phyloP scores from a whole-genome alignment of 2,888 invertebrate species.

The Oscheius sp. region DNA sequence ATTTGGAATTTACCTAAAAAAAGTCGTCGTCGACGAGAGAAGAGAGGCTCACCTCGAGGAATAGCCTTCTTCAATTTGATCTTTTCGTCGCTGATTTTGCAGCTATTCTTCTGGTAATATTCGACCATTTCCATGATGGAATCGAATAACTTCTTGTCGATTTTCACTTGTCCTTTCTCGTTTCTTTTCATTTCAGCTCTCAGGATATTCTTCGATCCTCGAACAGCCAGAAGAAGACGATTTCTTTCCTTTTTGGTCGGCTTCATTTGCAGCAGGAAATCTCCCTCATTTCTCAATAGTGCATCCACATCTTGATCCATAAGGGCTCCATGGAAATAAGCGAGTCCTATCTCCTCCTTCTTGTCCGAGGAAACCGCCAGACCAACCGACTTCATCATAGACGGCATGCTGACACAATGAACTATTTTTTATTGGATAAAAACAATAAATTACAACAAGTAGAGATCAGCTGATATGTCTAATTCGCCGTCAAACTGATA shows the following conservation, averaged over 20 bases:
- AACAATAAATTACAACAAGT: slow-evolving; percentile 1
- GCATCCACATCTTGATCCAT: slow-evolving; percentile 49
- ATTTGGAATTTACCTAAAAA: slow-evolving; percentile 59
- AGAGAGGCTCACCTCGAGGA: slow-evolving; percentile 15
- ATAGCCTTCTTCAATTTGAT: slow-evolving; percentile 48
- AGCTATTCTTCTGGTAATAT: slow-evolving; percentile 36
- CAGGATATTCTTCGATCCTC: neutral
- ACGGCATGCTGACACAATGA: too few relatives aligned
- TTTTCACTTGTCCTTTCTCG: neutral
- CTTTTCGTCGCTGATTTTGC: slow-evolving; percentile 40
- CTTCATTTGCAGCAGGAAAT: slow-evolving; percentile 12
- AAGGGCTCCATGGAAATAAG: slow-evolving; percentile 61
- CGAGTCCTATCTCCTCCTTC: slow-evolving; percentile 1
- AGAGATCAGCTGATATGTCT: slow-evolving; percentile 24
- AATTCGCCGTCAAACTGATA: slow-evolving; percentile 26
- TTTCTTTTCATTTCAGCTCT: neutral
- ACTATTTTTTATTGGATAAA: too few relatives aligned
- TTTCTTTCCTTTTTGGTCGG: neutral
- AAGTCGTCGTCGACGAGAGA: too few relatives aligned
- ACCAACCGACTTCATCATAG: too few relatives aligned
- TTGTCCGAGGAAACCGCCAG: too few relatives aligned
- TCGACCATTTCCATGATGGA: slow-evolving; percentile 45
- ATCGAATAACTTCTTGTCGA: slow-evolving; percentile 38
- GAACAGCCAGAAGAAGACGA: neutral
- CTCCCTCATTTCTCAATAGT: slow-evolving; percentile 8